phyloP scores from a whole-genome alignment of 37 sponge, comb jelly and placozoan genomes.

The Hormiphora californensis region DNA sequence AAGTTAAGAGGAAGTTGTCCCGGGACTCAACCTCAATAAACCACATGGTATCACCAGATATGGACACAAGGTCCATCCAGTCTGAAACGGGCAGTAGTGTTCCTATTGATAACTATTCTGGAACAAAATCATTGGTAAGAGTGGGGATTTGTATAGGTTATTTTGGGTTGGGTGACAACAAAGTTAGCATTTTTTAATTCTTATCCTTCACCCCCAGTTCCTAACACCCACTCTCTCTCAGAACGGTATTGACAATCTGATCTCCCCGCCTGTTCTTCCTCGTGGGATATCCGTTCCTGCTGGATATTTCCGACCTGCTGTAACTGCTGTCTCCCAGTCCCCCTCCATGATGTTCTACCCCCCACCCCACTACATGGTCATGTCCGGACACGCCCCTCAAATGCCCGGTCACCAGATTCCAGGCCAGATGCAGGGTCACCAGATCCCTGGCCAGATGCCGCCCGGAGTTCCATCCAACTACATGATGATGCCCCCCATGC shows the following conservation, averaged over 20 bases:
- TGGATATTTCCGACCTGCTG: conserved; percentile 9
- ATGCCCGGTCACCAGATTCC: conserved; percentile 43
- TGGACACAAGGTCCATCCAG: not conserved
- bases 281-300: not conserved
- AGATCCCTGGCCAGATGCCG: not conserved
- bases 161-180: not conserved
- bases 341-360: conserved; percentile 30
- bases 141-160: not conserved
- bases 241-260: conserved; percentile 30
- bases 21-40: too few relatives aligned
- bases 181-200: not conserved
- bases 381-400: not conserved
- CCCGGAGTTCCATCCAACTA: not conserved
- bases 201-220: too few relatives aligned
- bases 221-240: too few relatives aligned
- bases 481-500: conserved; percentile 12
- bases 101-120: not conserved
- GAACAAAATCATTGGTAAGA: not conserved
- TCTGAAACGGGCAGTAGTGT: conserved; percentile 25
- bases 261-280: not conserved
- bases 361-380: conserved; percentile 35
- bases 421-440: not conserved
- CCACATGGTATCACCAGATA: conserved; percentile 14
- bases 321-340: too few relatives aligned
- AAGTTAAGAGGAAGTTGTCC: not conserved